phyloP scores from a whole-genome alignment of 2,888 invertebrate genomes.

The Atethmia centrago region DNA sequence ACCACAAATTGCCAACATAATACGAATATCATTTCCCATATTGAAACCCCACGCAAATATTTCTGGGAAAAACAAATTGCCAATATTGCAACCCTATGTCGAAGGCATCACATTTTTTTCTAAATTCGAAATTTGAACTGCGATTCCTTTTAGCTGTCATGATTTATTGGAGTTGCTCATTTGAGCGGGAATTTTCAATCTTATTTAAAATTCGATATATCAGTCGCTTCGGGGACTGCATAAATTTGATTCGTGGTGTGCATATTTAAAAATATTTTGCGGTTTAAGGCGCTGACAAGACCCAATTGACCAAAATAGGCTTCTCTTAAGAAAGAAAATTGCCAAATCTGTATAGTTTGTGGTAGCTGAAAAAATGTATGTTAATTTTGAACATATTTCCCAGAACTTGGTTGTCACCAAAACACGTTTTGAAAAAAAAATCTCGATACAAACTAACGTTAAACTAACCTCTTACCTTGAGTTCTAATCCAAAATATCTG shows the following conservation, averaged over 20 bases:
- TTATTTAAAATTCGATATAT: slow-evolving; percentile 59
- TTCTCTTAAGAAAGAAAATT: no score
- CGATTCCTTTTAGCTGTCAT: slow-evolving; percentile 58
- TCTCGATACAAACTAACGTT: no score
- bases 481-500: no score
- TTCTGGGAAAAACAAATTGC: slow-evolving; percentile 10
- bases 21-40: slow-evolving; percentile 9
- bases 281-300: no score
- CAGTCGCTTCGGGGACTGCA: slow-evolving; percentile 53
- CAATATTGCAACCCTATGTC: slow-evolving; percentile 56
- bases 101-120: slow-evolving; percentile 67
- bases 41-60: slow-evolving; percentile 10
- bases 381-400: no score
- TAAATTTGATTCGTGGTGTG: slow-evolving; percentile 37
- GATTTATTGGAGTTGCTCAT: slow-evolving; percentile 62
- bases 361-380: no score
- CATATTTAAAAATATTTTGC: slow-evolving; percentile 32
- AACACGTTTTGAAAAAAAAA: no score
- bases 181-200: slow-evolving; percentile 60
- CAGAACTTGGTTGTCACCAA: no score
- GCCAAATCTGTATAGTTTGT: no score
- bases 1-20: slow-evolving; percentile 6
- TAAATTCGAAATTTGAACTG: slow-evolving; percentile 67
- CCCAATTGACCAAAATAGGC: no score
- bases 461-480: no score